Conservation (phyloP, 2,797 vertebrate genomes). For the Brachyrhaphis roseni region DNA sequence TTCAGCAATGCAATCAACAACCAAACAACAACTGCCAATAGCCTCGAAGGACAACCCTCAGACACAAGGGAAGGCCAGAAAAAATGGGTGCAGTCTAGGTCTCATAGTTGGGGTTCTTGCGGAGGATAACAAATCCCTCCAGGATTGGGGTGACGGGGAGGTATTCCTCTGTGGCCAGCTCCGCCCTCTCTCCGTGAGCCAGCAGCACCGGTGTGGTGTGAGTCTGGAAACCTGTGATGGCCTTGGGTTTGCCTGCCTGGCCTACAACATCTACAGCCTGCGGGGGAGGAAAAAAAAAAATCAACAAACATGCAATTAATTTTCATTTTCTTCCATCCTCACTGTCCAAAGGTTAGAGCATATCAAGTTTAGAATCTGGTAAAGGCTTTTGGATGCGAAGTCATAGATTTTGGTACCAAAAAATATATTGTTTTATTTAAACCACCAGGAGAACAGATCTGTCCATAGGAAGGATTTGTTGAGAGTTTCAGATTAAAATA, state of each 20-base stretch:
- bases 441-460: not conserved
- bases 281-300: not conserved
- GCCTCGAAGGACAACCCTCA: conserved; percentile 46
- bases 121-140: conserved; percentile 96
- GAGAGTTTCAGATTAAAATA: not conserved
- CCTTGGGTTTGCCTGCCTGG: conserved; percentile 98
- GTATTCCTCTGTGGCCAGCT: conserved; percentile 96
- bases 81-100: conserved; percentile 76
- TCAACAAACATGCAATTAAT: conserved; percentile 12
- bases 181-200: conserved; percentile 94
- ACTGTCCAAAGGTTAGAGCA: not conserved
- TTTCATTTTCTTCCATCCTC: not conserved
- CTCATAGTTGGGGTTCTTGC: conserved; percentile 97
- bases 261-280: conserved; percentile 98
- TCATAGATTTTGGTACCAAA: not conserved
- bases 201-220: conserved; percentile 96
- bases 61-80: conserved; percentile 23
- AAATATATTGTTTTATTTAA: not conserved
- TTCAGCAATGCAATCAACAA: conserved; percentile 62
- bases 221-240: conserved; percentile 98
- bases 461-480: not conserved
- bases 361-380: not conserved
- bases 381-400: not conserved
- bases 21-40: conserved; percentile 53
- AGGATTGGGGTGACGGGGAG: conserved; percentile 94